These are phyloP conservation scores for Sitta europaea DNA, from an alignment of 2,113 vertebrate genomes.

Conservation along the genomic window DNA sequence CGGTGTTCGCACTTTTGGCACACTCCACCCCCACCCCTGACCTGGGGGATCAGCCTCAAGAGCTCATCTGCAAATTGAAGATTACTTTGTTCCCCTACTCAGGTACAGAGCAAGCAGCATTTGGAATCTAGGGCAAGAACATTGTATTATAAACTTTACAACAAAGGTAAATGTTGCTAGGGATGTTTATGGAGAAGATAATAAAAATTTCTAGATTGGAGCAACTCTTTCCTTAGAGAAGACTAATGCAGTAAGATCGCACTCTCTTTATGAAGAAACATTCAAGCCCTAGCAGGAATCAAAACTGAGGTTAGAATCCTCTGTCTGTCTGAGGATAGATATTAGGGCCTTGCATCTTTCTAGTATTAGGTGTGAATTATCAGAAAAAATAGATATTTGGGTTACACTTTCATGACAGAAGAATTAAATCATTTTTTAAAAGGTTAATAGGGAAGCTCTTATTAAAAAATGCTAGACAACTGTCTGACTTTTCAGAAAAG, in stretches of 20 bases:
- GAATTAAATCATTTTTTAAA: not conserved
- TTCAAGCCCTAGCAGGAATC: not conserved
- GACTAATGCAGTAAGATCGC: not conserved
- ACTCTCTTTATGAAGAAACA: not conserved
- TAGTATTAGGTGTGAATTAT: not conserved
- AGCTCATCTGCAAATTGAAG: not conserved
- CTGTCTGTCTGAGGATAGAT: not conserved
- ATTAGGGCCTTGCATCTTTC: not conserved
- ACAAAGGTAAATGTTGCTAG: not conserved
- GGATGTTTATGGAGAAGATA: not conserved
- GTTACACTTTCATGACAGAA: not conserved
- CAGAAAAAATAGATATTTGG: not conserved
- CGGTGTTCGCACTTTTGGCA: not conserved
- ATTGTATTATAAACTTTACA: not conserved
- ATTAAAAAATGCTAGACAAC: not conserved
- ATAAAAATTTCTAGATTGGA: not conserved
- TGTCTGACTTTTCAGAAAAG: not conserved
- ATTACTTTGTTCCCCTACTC: not conserved
- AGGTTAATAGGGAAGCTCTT: not conserved
- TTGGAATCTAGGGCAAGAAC: not conserved
- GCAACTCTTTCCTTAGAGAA: not conserved
- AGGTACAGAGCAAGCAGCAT: not conserved
- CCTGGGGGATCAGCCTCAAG: not conserved
- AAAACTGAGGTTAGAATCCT: not conserved
- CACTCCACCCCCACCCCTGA: rapidly evolving